phyloP scores from a whole-genome alignment of 2,797 vertebrate genomes.

The Valencia hispanica region DNA sequence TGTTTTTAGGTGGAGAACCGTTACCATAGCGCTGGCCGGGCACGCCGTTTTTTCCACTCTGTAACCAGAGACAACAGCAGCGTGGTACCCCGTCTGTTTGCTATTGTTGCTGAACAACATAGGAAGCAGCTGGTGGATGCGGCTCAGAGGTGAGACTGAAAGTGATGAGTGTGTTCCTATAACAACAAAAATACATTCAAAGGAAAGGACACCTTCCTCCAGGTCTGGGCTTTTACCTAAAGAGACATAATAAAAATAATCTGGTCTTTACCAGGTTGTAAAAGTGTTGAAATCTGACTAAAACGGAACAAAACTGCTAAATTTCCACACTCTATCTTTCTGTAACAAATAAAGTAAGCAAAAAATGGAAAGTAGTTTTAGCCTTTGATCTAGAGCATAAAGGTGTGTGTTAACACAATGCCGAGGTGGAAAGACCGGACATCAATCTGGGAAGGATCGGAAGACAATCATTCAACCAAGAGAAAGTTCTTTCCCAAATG shows the following conservation, averaged over 20 bases:
- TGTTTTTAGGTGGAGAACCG: conserved; percentile 82
- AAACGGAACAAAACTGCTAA: no score
- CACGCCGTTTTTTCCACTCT: conserved; percentile 88
- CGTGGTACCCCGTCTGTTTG: conserved; percentile 89
- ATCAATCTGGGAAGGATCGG: no score
- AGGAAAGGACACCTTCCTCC: not conserved
- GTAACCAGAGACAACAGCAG: conserved; percentile 77
- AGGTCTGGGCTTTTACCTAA: not conserved
- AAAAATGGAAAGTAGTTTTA: no score
- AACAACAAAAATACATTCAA: not conserved
- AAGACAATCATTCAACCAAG: no score
- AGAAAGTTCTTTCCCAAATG: no score
- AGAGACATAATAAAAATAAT: not conserved
- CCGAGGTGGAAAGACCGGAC: no score
- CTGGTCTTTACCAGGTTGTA: not conserved
- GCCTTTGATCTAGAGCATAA: no score
- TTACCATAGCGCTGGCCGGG: conserved; percentile 87
- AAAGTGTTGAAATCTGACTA: no score
- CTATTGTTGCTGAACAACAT: conserved; percentile 89
- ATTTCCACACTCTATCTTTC: no score
- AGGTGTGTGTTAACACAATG: no score
- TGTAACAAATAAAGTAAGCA: no score
- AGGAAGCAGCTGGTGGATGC: conserved; percentile 88
- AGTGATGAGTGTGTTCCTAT: not conserved
- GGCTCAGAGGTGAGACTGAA: conserved; percentile 85